A percentile compares a stretch with the other conserved stretches of the same genome.
phyloP scores from a whole-genome alignment of 2,888 invertebrate species.

The Cosmopolites sordidus region DNA sequence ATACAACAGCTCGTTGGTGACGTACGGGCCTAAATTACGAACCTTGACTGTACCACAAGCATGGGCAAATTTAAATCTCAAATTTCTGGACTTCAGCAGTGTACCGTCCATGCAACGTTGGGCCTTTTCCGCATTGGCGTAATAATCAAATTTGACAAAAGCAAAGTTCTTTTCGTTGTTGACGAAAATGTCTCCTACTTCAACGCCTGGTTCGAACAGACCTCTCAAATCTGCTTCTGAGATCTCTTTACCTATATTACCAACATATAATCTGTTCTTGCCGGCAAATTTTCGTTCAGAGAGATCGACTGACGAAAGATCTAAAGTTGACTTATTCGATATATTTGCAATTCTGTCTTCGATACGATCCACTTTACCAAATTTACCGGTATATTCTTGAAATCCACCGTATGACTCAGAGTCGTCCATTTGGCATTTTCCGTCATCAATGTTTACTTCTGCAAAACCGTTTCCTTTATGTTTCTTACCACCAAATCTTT shows the following conservation, averaged over 20 bases:
- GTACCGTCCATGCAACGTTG: slow-evolving; percentile 87
- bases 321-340: slow-evolving; percentile 65
- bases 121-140: slow-evolving; percentile 89
- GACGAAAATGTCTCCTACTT: slow-evolving; percentile 85
- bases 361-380: slow-evolving; percentile 12
- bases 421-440: background rate
- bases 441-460: no score
- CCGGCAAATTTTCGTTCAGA: slow-evolving; percentile 84
- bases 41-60: slow-evolving; percentile 89
- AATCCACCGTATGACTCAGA: background rate
- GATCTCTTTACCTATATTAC: slow-evolving; percentile 80
- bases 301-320: slow-evolving; percentile 67
- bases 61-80: slow-evolving; percentile 92
- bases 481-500: slow-evolving; percentile 4
- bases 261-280: slow-evolving; percentile 87
- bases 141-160: slow-evolving; percentile 89
- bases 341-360: slow-evolving; percentile 40
- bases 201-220: slow-evolving; percentile 84
- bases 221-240: slow-evolving; percentile 83
- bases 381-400: background rate
- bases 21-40: slow-evolving; percentile 85
- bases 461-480: background rate
- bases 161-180: slow-evolving; percentile 96
- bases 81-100: slow-evolving; percentile 69
- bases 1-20: slow-evolving; percentile 92